Base-by-base conservation (phyloP, 2,797 vertebrate species). In the Ficedula albicollis region DNA sequence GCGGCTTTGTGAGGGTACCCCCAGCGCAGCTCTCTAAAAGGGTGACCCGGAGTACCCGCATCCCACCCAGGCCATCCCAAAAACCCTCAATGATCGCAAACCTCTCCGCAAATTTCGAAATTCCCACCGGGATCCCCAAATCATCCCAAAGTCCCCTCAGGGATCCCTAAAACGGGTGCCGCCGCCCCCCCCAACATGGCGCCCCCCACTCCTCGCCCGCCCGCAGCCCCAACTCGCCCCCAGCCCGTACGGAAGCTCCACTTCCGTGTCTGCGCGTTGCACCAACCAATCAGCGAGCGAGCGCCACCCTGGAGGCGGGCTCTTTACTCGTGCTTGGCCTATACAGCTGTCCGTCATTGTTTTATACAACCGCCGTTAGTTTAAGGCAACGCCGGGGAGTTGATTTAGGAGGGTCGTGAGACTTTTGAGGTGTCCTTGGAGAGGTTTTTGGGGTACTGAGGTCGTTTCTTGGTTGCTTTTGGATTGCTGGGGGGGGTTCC, bases 281-380 rank as follows among this genome's bases (percentile, higher is more conserved):
- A 4, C 0, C 11, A 22, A 3, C 72, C 56, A 75, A 60, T 75
- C 29, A 60, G 29, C 6, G 44, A 4, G 9, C 4, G 54, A 11
- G 15, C 18, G 0, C 11, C 26, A 36, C 54, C 21, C 10, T 7
- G 8, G 2, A 6, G 56, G 72, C 55, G 55, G 16, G 0, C 0
- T 8, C 11, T 2, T 29, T 7, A 15, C 6, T 15, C 19, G 13
- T 38, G 36, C 21, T 58, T 59, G 34, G 43, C 4, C 25, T 1
- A 2, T 12, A 5, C 3, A 5, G 7, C 16, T 74, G 55, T 32
- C 55, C 5, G 16, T 59, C 55, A 15, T 15, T 21, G 1, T 10
- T 29, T 21, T 21, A 10, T 10, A 5, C 3, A 15, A 4, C 8
- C 10, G 12, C 34, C 9, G 46, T 58, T 58, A 9, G 41, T 23